These are phyloP conservation scores for Neuroscelio doddi DNA, from an alignment of 2,888 invertebrate species.

Conservation along the genomic window DNA sequence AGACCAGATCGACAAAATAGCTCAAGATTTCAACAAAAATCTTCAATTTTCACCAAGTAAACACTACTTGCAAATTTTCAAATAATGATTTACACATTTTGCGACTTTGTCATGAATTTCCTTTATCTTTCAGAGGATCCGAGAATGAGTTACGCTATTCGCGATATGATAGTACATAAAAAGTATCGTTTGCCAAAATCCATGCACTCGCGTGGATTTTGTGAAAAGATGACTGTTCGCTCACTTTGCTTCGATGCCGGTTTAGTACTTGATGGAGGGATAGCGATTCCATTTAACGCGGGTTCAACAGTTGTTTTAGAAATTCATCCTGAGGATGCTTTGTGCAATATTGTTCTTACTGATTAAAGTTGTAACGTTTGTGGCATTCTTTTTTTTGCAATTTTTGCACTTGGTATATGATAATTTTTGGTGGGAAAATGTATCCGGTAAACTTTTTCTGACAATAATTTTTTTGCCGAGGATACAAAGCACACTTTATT, in stretches of 20 bases:
- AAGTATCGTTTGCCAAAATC: slow-evolving; percentile 88
- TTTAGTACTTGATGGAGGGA: slow-evolving; percentile 95
- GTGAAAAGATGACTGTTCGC: slow-evolving; percentile 82
- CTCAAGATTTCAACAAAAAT: slow-evolving; percentile 80
- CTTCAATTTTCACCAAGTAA: slow-evolving; percentile 83
- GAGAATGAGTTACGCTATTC: slow-evolving; percentile 90
- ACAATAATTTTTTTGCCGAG: too few relatives aligned
- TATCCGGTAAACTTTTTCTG: too few relatives aligned
- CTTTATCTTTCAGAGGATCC: slow-evolving; percentile 78
- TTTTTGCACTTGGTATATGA: too few relatives aligned
- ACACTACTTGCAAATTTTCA: slow-evolving; percentile 10
- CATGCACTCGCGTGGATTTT: slow-evolving; percentile 84
- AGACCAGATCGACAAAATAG: slow-evolving; percentile 69
- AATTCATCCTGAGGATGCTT: slow-evolving; percentile 88
- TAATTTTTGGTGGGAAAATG: too few relatives aligned
- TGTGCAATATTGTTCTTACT: slow-evolving; percentile 80
- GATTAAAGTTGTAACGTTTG: too few relatives aligned
- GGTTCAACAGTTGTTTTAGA: slow-evolving; percentile 91
- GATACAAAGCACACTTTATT: too few relatives aligned
- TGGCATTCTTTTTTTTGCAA: too few relatives aligned
- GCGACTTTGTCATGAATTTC: too few relatives aligned
- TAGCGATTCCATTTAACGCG: slow-evolving; percentile 94
- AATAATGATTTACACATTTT: too few relatives aligned
- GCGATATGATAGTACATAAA: slow-evolving; percentile 93
- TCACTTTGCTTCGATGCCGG: slow-evolving; percentile 94